Percentiles rank a stretch among this genome's conserved stretches.
Evolutionary conservation across 2,797 vertebrate genomes (phyloP).

Genomic region (Gallinago solitaria): DNA sequence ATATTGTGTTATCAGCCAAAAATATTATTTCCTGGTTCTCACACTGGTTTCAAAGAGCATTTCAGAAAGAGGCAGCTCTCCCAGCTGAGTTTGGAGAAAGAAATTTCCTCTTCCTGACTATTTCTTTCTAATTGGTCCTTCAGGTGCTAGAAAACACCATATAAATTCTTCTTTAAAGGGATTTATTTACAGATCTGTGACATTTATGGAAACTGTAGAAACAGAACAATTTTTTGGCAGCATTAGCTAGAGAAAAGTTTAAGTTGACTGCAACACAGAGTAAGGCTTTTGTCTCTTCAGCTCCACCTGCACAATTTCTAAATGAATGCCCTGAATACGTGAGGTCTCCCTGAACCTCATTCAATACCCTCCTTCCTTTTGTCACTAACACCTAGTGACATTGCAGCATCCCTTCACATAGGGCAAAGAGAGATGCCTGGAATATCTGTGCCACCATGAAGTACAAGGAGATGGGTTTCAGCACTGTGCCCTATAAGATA

Average conservation of each 20-base stretch:
- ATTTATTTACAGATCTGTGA: background rate
- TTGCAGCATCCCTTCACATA: rapidly evolving
- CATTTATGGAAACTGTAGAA: background rate
- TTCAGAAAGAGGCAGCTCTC: background rate
- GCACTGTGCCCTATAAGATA: background rate
- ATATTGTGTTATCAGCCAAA: background rate
- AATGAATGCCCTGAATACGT: background rate
- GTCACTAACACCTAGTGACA: background rate
- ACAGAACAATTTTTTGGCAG: background rate
- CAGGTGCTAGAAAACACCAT: background rate
- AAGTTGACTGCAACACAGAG: background rate
- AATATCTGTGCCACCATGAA: background rate
- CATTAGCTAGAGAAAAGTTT: background rate
- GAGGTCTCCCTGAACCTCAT: background rate
- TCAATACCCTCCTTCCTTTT: background rate
- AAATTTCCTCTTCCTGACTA: background rate
- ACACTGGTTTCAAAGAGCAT: background rate
- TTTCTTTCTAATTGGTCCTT: background rate
- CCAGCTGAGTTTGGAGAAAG: background rate
- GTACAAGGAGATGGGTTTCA: background rate
- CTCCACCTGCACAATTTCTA: background rate
- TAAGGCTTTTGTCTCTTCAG: background rate
- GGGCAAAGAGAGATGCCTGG: background rate
- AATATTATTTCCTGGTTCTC: background rate
- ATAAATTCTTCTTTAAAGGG: background rate